These are phyloP conservation scores for Hipposideros larvatus DNA, from an alignment of 2,797 vertebrate genomes.

Conservation along the genomic window DNA sequence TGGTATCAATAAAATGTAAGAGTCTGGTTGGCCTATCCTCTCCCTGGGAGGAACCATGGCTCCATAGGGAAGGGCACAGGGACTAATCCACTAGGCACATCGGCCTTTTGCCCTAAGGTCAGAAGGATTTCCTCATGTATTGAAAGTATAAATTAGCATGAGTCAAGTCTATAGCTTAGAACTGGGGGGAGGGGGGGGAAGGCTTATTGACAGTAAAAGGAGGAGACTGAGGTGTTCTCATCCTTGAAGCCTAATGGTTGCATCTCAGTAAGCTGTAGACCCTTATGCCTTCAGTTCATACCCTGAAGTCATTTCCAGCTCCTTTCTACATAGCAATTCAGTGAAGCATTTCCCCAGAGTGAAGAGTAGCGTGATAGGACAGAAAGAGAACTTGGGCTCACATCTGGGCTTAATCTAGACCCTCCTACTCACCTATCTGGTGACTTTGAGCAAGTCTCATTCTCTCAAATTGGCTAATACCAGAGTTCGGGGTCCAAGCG, in stretches of 20 bases:
- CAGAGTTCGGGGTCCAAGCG: neutral
- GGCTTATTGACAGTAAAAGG: neutral
- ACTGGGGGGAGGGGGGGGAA: neutral
- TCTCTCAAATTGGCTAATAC: neutral
- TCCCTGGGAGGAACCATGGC: neutral
- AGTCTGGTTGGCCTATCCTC: neutral
- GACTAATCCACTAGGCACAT: neutral
- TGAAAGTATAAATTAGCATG: neutral
- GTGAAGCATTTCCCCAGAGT: neutral
- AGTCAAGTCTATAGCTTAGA: neutral
- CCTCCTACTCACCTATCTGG: neutral
- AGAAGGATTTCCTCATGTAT: neutral
- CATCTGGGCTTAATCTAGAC: neutral
- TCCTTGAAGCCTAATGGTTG: neutral
- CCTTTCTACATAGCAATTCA: neutral
- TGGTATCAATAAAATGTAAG: neutral
- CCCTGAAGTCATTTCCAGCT: neutral
- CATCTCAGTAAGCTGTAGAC: neutral
- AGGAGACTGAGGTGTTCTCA: neutral
- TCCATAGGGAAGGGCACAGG: neutral
- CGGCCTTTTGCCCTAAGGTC: neutral
- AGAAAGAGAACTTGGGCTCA: neutral
- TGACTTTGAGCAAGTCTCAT: neutral
- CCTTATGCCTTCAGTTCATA: neutral
- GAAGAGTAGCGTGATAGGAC: neutral